These are phyloP conservation scores for Bombylius discolor DNA, from an alignment of 2,888 invertebrate genomes.

Conservation along the genomic window DNA sequence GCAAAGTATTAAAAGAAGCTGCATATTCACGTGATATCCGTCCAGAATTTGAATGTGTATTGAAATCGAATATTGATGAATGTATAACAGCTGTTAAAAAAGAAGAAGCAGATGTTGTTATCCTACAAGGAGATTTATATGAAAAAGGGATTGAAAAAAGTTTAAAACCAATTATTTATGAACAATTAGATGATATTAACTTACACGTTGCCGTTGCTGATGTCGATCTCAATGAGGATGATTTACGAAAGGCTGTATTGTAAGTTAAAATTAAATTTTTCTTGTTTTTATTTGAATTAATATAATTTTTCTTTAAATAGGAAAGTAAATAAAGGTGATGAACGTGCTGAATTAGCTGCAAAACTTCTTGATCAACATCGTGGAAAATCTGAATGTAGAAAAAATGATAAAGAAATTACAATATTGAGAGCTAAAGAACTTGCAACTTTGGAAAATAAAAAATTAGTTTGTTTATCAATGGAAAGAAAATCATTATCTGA, in stretches of 20 bases:
- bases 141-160: constrained; percentile 22
- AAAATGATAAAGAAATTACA: constrained; percentile 19
- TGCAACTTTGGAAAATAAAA: constrained; percentile 26
- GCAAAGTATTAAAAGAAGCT: constrained; percentile 53
- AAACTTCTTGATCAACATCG: constrained; percentile 28
- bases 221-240: constrained; percentile 22
- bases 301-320: constrained; percentile 14
- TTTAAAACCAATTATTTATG: constrained; percentile 29
- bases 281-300: neutral
- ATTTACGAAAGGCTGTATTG: constrained; percentile 25
- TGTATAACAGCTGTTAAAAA: constrained; percentile 25
- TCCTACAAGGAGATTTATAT: constrained; percentile 17
- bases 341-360: constrained; percentile 28
- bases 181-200: constrained; percentile 22
- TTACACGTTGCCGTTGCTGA: constrained; percentile 30
- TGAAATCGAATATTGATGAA: constrained; percentile 44
- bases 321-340: constrained; percentile 23
- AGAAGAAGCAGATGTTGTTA: constrained; percentile 26
- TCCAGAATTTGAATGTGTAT: constrained; percentile 65
- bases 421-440: constrained; percentile 27
- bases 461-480: constrained; percentile 29
- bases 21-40: constrained; percentile 66
- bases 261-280: constrained; percentile 18
- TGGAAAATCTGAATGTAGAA: constrained; percentile 24
- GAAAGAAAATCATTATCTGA: constrained; percentile 29